These are phyloP conservation scores for Rostratula benghalensis DNA, from an alignment of 2,113 vertebrate species.

Conservation along the genomic window DNA sequence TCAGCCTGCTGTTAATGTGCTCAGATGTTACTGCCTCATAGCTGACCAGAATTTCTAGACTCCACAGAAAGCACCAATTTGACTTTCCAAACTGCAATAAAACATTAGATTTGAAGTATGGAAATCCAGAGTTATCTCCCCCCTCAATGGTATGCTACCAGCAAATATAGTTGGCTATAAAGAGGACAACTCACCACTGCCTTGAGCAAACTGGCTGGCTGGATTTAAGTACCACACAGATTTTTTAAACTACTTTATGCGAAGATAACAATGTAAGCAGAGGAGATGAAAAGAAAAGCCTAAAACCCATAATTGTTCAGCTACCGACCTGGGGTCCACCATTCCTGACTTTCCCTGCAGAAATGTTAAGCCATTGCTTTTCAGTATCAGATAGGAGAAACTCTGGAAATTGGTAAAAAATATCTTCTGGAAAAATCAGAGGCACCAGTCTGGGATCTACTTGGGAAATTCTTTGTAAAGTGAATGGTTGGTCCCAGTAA, in stretches of 20 bases:
- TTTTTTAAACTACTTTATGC: not conserved
- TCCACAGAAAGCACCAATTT: not conserved
- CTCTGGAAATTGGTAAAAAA: not conserved
- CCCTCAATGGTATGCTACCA: not conserved
- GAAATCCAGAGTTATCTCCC: conserved; percentile 26
- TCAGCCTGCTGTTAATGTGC: not conserved
- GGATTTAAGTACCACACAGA: not conserved
- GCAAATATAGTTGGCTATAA: conserved; percentile 10
- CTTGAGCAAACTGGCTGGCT: not conserved
- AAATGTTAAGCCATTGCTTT: not conserved
- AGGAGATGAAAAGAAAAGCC: conserved; percentile 1
- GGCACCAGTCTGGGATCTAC: not conserved
- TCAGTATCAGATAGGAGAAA: not conserved
- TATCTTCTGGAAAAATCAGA: not conserved
- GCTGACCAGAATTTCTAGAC: not conserved
- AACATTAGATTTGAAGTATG: not conserved
- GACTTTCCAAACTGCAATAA: conserved; percentile 1
- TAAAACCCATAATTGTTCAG: not conserved
- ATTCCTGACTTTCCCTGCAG: not conserved
- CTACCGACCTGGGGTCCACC: not conserved
- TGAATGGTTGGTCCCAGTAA: not conserved
- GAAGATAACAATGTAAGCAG: conserved; percentile 9
- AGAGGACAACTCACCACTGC: not conserved
- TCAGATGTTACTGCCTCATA: not conserved
- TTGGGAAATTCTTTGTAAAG: not conserved